Percentiles rank a stretch among this genome's conserved stretches.
phyloP scores from a whole-genome alignment of 2,797 vertebrate genomes.

The Anguilla obscura region DNA sequence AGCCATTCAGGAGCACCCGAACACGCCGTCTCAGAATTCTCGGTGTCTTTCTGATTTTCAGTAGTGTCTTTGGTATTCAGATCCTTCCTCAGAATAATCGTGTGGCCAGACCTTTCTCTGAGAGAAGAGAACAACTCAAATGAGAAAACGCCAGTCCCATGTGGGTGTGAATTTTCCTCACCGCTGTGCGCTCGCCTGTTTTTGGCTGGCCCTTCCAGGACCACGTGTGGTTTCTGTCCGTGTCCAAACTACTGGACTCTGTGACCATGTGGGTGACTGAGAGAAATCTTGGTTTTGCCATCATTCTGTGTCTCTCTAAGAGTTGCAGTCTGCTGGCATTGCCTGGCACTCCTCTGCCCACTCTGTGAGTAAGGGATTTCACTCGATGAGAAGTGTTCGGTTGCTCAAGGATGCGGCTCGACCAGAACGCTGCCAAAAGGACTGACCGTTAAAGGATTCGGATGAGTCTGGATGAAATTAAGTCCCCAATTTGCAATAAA shows the following conservation, averaged over 20 bases:
- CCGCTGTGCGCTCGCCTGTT: not conserved
- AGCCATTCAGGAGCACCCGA: not conserved
- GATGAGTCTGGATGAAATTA: slow-evolving; percentile 2
- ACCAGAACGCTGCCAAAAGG: not conserved
- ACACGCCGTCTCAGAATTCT: not conserved
- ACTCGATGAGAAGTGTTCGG: slow-evolving; percentile 5
- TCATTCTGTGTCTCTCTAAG: not conserved
- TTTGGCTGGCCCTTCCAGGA: not conserved
- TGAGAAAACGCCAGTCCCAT: not conserved
- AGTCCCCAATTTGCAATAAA: not conserved
- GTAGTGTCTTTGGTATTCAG: not conserved
- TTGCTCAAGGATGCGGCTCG: too few species aligned
- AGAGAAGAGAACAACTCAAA: not conserved
- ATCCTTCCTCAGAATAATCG: not conserved
- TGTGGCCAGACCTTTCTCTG: not conserved
- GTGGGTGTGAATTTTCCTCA: not conserved
- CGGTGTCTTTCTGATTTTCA: not conserved
- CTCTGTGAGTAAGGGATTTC: slow-evolving; percentile 20
- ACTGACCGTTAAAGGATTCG: not conserved
- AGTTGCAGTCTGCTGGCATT: not conserved
- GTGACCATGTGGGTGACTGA: not conserved
- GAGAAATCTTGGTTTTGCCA: not conserved
- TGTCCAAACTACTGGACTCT: not conserved
- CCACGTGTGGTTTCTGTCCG: not conserved
- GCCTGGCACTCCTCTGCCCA: not conserved